Evolutionary conservation across 2,888 invertebrate genomes (phyloP).

Genomic region (Alviniconcha strummeri): DNA sequence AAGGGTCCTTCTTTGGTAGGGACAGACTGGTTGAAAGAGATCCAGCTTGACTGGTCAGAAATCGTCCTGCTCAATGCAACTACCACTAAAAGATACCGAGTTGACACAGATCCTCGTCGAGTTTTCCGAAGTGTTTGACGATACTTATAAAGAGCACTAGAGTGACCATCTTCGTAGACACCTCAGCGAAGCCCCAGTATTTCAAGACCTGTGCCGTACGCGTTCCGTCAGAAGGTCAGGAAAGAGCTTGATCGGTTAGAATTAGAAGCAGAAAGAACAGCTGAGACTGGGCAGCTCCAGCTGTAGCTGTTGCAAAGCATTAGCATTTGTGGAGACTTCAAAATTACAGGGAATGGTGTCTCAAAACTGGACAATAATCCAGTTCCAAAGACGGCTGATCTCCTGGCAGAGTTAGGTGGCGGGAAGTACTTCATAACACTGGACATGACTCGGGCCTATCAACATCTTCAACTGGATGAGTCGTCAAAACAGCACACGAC

Average conservation of each 20-base stretch:
- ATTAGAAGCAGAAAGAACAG: conserved; percentile 36
- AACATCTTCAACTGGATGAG: conserved; percentile 44
- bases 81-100: not conserved
- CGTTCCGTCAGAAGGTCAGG: conserved; percentile 31
- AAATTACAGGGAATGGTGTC: conserved; percentile 21
- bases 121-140: conserved; percentile 32
- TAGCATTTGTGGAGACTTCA: conserved; percentile 28
- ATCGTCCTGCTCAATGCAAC: conserved; percentile 12
- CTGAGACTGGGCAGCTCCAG: conserved; percentile 37
- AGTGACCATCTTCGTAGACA: conserved; percentile 29
- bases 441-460: conserved; percentile 47
- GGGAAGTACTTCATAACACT: conserved; percentile 43
- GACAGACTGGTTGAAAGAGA: conserved; percentile 30
- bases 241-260: conserved; percentile 34
- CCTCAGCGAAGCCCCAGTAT: too few relatives aligned
- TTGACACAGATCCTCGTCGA: conserved; percentile 5
- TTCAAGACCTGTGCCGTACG: too few relatives aligned
- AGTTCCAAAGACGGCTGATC: conserved; percentile 38
- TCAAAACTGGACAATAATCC: conserved; percentile 15
- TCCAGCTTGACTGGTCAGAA: conserved; percentile 32
- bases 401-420: conserved; percentile 34
- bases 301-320: conserved; percentile 33
- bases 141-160: conserved; percentile 21
- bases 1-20: conserved; percentile 31
- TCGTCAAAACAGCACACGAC: conserved; percentile 39